phyloP scores from a whole-genome alignment of 2,113 vertebrate genomes.

The Pholis gunnellus region DNA sequence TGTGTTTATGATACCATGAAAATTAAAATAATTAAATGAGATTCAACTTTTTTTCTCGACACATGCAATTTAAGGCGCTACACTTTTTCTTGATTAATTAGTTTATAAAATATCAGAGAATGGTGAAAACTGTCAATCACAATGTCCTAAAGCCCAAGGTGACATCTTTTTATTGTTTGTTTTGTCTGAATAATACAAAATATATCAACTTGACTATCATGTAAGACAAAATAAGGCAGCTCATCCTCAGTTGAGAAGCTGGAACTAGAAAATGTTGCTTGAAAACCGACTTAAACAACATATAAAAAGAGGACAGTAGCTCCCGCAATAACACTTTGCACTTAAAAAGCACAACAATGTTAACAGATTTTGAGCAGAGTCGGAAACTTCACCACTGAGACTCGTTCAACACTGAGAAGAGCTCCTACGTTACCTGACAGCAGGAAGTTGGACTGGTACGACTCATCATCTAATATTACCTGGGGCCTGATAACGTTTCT shows the following conservation, averaged over 20 bases:
- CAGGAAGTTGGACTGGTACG: not conserved
- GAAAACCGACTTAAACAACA: not conserved
- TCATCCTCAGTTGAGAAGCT: not conserved
- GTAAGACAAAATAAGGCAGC: not conserved
- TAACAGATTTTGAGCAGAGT: not conserved
- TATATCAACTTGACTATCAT: too few species aligned
- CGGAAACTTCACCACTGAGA: not conserved
- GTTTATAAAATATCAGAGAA: not conserved
- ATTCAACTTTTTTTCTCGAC: not conserved
- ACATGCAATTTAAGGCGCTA: not conserved
- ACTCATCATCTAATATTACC: conserved; percentile 21
- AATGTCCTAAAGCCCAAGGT: not conserved
- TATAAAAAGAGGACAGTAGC: not conserved
- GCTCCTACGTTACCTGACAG: not conserved
- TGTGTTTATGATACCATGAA: not conserved
- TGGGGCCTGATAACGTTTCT: not conserved
- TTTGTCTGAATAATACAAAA: not conserved
- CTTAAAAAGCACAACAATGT: not conserved
- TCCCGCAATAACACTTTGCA: not conserved
- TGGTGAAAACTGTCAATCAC: not conserved
- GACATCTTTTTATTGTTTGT: not conserved
- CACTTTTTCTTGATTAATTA: not conserved
- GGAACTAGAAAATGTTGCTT: not conserved
- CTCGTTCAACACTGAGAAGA: not conserved
- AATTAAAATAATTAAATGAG: not conserved